Evolutionary conservation across 2,113 vertebrate genomes (phyloP).

Genomic region (Erpornis zantholeuca): DNA sequence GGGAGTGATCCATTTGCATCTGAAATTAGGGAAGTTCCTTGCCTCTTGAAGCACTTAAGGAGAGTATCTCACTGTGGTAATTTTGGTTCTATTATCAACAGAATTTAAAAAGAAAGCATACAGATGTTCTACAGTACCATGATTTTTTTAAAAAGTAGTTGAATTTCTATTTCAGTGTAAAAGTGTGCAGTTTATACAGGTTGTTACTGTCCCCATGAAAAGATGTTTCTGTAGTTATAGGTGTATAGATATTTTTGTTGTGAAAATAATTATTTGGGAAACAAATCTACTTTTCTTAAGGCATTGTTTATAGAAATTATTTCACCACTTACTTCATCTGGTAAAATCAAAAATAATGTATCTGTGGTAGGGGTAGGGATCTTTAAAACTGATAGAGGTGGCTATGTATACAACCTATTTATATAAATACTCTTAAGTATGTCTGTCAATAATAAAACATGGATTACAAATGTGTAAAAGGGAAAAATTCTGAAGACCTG

Average conservation of each 20-base stretch:
- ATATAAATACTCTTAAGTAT: slow-evolving; percentile 64
- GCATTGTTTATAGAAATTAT: slow-evolving; percentile 25
- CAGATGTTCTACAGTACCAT: slow-evolving; percentile 46
- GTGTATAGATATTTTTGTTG: slow-evolving; percentile 64
- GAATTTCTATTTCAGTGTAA: slow-evolving; percentile 58
- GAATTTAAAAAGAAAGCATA: slow-evolving; percentile 13
- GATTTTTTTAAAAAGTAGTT: slow-evolving; percentile 12
- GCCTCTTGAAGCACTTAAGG: slow-evolving; percentile 46
- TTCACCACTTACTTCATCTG: slow-evolving; percentile 60
- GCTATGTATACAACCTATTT: slow-evolving; percentile 71
- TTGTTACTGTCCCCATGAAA: slow-evolving; percentile 42
- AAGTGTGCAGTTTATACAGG: slow-evolving; percentile 49
- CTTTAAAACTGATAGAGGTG: slow-evolving; percentile 59
- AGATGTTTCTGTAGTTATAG: slow-evolving; percentile 57
- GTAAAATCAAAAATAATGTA: slow-evolving; percentile 61
- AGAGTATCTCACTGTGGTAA: slow-evolving; percentile 53
- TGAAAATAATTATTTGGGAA: slow-evolving; percentile 68
- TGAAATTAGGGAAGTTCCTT: slow-evolving; percentile 25
- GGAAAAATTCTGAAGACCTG: background rate
- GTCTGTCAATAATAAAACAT: slow-evolving; percentile 50
- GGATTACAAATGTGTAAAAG: background rate
- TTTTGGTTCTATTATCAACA: slow-evolving; percentile 44
- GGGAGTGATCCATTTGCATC: slow-evolving; percentile 41
- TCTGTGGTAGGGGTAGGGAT: slow-evolving; percentile 70
- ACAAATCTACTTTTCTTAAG: slow-evolving; percentile 61